Base-by-base conservation (phyloP, 2,113 vertebrate species). In the Mesembrinibis cayennensis region DNA sequence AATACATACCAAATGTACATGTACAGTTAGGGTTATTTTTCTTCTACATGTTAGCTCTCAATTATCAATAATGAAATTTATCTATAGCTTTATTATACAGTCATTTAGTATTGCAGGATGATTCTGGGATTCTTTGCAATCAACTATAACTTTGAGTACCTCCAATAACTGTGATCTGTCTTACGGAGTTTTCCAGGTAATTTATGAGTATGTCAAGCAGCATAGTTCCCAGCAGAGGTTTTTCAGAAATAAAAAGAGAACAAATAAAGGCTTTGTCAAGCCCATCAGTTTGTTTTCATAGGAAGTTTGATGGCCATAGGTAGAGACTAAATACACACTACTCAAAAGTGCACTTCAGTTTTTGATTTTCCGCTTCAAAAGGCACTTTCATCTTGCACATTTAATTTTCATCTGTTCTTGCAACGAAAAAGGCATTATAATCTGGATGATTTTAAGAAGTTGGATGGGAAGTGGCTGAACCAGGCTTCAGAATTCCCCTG, bases 311-410 rank as follows among this genome's bases (percentile, higher is more conserved):
- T 87, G 49, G 78, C 77, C 62, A 82, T 26, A 91, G 53, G 36
- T 91, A 85, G 58, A 74, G 32, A 36, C 66, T 87, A 82, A 88
- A 92, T 82, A 55, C 40, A 56, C 52, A 50, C 7, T 80, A 23
- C 17, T 87, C n/a, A 56, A 73, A 93, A 91, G 66, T 61, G 49
- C 40, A n/a, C 22, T 91, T 90, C 36, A 65, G 27, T 56, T 92
- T 96, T 87, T 88, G 23, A 86, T 90, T 82, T 80, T 93, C 66
- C 5, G 11, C 74, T 95, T 97, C 87, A 90, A 85, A 89, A 85
- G 69, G 25, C 29, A 50, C 84, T 96, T 95, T 90, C 44, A 91
- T 96, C 92, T 94, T 70, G 44, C 36, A 65, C 30, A 32, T 17
- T 62, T 72, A 87, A 61, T 95, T 96, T 92, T 78, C 62, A 42